Evolutionary conservation across 1,140 invertebrate genomes (phyloP), one percentile per base, ranked within the genome.

Genomic region (Geopemphigus sp.): DNA sequence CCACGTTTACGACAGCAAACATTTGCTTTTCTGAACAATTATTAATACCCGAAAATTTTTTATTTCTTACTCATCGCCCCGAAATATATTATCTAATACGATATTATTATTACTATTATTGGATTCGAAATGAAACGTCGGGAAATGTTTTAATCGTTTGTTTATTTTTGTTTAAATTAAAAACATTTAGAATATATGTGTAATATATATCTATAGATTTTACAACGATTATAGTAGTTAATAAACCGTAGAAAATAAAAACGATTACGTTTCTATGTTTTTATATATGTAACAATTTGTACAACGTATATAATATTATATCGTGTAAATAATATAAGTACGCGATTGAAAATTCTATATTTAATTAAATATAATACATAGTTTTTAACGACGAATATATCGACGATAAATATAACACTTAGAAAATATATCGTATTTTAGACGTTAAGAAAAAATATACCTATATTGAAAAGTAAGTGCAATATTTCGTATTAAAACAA

Each of bases 401-500:
- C 53, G 54, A n/a, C 19, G 54, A 8, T 56, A 54, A 19, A 56
- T 56, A 39, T 39, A 8, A 39, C 8, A 39, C 32, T 4, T 39
- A 39, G 3, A 4, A 39, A 39, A 39, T 8, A 8, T 39, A 39
- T 39, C 32, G 0, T 57, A 76, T 39, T 76, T 17, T 76, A 57
- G 26, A 76, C 29, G 10, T 61, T 76, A 45, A 76, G 57, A 26
- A 50, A 76, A 50, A 76, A 24, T 61, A 45, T 63, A 78, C 57
- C 74, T 78, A 78, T 78, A 8, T 39, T 63, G 74, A 78, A 78
- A 76, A 47, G 17, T 78, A 78, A 63, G 74, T 78, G 74, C 74
- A 78, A 78, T 78, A 78, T 78, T 63, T 63, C 47, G 68, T 54
- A 72, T 54, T 72, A 53, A 32, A 54, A 15, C 68, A 54, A 17